Base-by-base conservation (phyloP, 2,113 vertebrate genomes). In the Tyrannus savana region DNA sequence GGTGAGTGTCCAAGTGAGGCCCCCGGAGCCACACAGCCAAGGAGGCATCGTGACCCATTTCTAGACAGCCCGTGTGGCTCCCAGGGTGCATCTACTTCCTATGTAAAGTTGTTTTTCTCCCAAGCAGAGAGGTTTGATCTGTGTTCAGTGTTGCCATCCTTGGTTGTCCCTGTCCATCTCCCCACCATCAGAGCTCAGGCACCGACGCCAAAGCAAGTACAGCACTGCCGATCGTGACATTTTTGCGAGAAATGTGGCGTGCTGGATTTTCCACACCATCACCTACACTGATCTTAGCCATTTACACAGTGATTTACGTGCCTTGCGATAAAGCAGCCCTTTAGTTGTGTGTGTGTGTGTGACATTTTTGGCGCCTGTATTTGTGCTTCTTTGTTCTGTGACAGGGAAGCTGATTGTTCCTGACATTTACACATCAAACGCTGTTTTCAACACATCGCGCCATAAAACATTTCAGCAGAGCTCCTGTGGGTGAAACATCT, bases 401-500 rank as follows among this genome's bases (percentile, higher is more conserved):
- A 85, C 88, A 58, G 74, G 74, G 78, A 87, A 77, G 91, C 24
- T 67, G 86, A 91, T 93, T 74, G 90, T 2, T n/a, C 44, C 60
- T 90, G 92, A 89, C 95, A 94, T 94, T 97, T 94, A 79, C 84
- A 89, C 92, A 90, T 92, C 92, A 96, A 96, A 90, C 12, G 14
- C 69, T 79, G 84, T 88, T 95, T 96, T 82, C 84, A 82, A 71
- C 50, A 10, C 19, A 3, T 82, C 44, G 19, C 3, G 2, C 87
- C 84, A 59, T 85, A 87, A 97, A 90, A 87, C 79, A 73, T 84
- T 74, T 79, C 64, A 53, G 69, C 71, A 35, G 59, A 42, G 12
- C 69, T 97, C 62, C 85, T 93, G 94, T 71, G 78, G 85, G 53
- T 93, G 75, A 96, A 90, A 42, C 77, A 96, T 94, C 93, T 92